Base-by-base conservation (phyloP, 2,113 vertebrate genomes). In the Heloderma charlesbogerti region DNA sequence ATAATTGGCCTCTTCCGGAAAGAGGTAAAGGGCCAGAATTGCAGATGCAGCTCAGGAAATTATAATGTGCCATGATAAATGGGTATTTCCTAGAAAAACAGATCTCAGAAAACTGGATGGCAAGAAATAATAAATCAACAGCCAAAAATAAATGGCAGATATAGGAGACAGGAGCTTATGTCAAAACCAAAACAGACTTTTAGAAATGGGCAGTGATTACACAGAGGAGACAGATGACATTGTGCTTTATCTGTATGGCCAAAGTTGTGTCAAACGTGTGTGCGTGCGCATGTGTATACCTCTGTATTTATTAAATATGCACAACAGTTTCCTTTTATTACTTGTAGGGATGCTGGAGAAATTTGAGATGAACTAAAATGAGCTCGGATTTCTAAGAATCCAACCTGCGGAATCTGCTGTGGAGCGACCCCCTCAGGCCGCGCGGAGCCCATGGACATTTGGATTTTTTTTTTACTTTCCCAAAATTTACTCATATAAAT, bases 71-170 rank as follows among this genome's bases (percentile, higher is more conserved):
- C 37, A 72, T 92, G 79, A 88, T 95, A 95, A 94, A 95, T 7
- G 77, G 57, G 37, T n/a, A 27, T 95, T 97, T 97, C 91, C 80
- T 95, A 93, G 90, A 95, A 93, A 10, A 72, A 54, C 15, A 91
- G 86, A 77, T 92, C 88, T 90, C 92, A 92, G 25, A 43, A 57
- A 37, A 60, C 6, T 91, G 3, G 87, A 87, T 91, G 96, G 95
- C 91, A 95, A 93, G 91, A 95, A 97, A 95, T 88, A 22, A 78
- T 93, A 94, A 94, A 57, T 94, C 88, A 92, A 94, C 67, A 92
- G 72, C 95, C 75, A 85, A 92, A 4, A 15, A 8, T 54, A 92
- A 77, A 40, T 84, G 86, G 63, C 92, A 93, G 37, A 22, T 93
- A 85, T 91, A 20, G 91, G 60, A 0, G 90, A 89, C 54, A 66